Evolutionary conservation across 2,113 vertebrate genomes (phyloP), one percentile per base, ranked within the genome.

Genomic region (Martes martes): DNA sequence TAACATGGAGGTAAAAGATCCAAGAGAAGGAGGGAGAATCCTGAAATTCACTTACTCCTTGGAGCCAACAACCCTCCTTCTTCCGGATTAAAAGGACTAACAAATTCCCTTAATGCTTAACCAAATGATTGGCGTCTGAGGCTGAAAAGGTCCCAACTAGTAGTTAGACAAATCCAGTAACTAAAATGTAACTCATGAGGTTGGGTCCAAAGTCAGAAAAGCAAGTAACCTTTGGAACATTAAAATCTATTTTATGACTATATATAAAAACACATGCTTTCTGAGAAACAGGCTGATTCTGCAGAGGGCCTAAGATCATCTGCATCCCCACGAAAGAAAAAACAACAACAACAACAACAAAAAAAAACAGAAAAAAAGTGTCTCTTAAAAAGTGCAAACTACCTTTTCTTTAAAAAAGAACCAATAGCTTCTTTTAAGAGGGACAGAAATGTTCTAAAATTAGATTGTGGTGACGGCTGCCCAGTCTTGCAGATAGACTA

Each of bases 241-340:
- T 87, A 92, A 91, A 78, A 95, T 69, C 78, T 19, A 94, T 45
- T 63, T 69, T 63, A 84, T 23, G 18, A 85, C 65, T 84, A 47
- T 52, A 80, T 65, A 50, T 33, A n/a, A 95, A 92, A 96, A 92
- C 61, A 95, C 94, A 94, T 19, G 36, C 81, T 91, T 94, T 74
- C 71, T 76, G 59, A 61, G 78, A 82, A 94, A 84, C 0, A 79
- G 26, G 18, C 71, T 45, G 45, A 63, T 7, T 95, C 63, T 94
- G 47, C 39, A 59, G 79, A 95, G 89, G 74, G 7, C 23, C 82
- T 52, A 61, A 82, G 4, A 89, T 24, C 45, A 89, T 7, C 67
- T 52, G 57, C 11, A 92, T 52, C 59, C 50, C 15, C 21, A 47
- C 31, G 18, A 71, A 65, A 79, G 65, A 31, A 36, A 83, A n/a